These are phyloP conservation scores for Noctua comes DNA, from an alignment of 2,888 invertebrate genomes.

Conservation along the genomic window DNA sequence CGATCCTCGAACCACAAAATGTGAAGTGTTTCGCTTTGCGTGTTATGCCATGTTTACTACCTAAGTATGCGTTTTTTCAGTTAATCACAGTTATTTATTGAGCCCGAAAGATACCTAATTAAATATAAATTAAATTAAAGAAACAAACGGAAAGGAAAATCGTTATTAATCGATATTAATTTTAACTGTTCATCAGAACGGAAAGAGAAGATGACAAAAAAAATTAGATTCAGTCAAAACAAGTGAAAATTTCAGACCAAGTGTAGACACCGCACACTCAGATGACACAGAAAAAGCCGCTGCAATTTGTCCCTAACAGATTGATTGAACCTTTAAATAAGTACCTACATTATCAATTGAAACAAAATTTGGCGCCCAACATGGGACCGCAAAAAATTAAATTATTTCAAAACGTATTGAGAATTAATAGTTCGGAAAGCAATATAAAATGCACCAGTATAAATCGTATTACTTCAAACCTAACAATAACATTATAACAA, in stretches of 20 bases:
- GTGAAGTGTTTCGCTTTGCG: slow-evolving; percentile 62
- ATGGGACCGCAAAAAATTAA: slow-evolving; percentile 57
- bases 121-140: background rate
- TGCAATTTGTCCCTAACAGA: background rate
- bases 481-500: slow-evolving; percentile 59
- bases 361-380: slow-evolving; percentile 67
- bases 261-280: background rate
- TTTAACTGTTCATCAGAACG: background rate
- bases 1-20: slow-evolving; percentile 71
- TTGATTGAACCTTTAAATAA: background rate
- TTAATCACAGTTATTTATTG: background rate
- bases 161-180: no score
- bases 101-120: background rate
- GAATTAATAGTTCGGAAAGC: slow-evolving; percentile 74
- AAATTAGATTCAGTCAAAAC: background rate
- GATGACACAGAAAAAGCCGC: background rate
- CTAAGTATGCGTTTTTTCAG: background rate
- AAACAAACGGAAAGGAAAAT: background rate
- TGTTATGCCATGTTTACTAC: slow-evolving; percentile 75
- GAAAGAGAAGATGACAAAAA: background rate
- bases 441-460: slow-evolving; percentile 55
- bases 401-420: slow-evolving; percentile 50
- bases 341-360: background rate
- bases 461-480: slow-evolving; percentile 58
- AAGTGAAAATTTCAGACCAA: background rate